phyloP scores from a whole-genome alignment of 2,113 vertebrate genomes.

The Salvelinus fontinalis region DNA sequence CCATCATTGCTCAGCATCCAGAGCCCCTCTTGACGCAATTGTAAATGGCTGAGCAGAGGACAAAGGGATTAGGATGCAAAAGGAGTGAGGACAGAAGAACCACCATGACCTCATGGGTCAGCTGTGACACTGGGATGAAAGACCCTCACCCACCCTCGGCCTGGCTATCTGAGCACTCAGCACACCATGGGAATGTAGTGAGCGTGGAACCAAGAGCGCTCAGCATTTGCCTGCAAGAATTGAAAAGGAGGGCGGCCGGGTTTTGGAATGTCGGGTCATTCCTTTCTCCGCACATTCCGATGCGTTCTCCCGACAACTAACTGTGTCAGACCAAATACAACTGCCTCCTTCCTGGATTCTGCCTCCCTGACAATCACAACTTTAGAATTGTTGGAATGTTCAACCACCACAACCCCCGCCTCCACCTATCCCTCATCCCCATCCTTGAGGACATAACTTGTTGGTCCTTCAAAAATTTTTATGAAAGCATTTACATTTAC shows the following conservation, averaged over 20 bases:
- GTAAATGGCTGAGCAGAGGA: conserved; percentile 53
- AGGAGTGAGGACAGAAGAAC: conserved; percentile 25
- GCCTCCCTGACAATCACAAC: conserved; percentile 1
- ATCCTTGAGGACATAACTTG: conserved; percentile 25
- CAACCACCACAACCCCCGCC: conserved; percentile 4
- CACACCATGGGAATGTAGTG: conserved; percentile 56
- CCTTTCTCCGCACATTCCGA: conserved; percentile 70
- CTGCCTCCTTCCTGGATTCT: conserved; percentile 20
- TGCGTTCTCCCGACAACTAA: conserved; percentile 50
- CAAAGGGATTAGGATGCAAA: conserved; percentile 48
- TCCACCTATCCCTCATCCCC: background rate
- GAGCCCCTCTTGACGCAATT: conserved; percentile 39
- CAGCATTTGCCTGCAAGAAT: conserved; percentile 47
- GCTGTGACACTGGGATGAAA: conserved; percentile 35
- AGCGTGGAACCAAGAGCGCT: conserved; percentile 52
- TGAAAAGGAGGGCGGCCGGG: conserved; percentile 58
- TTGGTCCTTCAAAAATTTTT: background rate
- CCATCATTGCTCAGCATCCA: conserved; percentile 41
- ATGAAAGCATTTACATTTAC: too few species aligned
- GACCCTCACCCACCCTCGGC: conserved; percentile 38
- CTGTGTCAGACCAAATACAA: conserved; percentile 51
- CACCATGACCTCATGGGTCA: conserved; percentile 66
- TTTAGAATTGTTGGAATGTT: conserved; percentile 22
- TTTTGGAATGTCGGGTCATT: conserved; percentile 69
- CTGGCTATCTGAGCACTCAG: conserved; percentile 35